Evolutionary conservation across 1,140 invertebrate species (phyloP), one percentile per base, ranked within the genome.

Genomic region (Drosophila carrolli): DNA sequence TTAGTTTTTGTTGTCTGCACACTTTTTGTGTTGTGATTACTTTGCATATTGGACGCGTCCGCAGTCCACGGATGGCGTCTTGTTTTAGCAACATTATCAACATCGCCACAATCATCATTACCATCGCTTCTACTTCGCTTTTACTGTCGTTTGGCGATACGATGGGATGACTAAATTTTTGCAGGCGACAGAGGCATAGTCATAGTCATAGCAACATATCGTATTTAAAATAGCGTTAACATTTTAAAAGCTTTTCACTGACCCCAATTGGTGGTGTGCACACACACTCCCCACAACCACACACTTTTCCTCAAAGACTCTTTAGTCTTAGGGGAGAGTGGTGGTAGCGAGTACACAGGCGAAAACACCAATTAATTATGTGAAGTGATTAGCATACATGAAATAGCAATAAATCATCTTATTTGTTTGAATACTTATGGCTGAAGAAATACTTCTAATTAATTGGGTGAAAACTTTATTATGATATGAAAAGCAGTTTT

Each of bases 171-270:
- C 76, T 73, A 79, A 47, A 78, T 78, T 80, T 85, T 76, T 83
- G 79, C 81, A 66, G 72, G 41, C 61, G 9, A 16, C 43, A 40
- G 48, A 55, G 43, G 51, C 56, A 44, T 37, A 68, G 65, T 65
- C 65, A 68, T 65, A 63, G 23, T 48, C 73, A 59, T 47, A 78
- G 76, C 74, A 68, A 78, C 65, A 75, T 78, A 86, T 72, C 75
- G 76, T 88, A 91, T 90, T 90, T 90, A 83, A 90, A 90, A 90
- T 86, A 90, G 77, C 82, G 77, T 91, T 90, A 91, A 78, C 83
- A 81, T 84, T 83, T 89, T 83, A 91, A 91, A 91, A 81, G 81
- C 82, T 90, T 91, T 91, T 91, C 90, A 90, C 90, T 91, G 90
- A 91, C 90, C 90, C 75, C 90, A 91, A 83, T 91, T 75, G 84